Evolutionary conservation across 1,140 invertebrate genomes (phyloP), one percentile per base, ranked within the genome.

Genomic region (Chionoecetes opilio): DNA sequence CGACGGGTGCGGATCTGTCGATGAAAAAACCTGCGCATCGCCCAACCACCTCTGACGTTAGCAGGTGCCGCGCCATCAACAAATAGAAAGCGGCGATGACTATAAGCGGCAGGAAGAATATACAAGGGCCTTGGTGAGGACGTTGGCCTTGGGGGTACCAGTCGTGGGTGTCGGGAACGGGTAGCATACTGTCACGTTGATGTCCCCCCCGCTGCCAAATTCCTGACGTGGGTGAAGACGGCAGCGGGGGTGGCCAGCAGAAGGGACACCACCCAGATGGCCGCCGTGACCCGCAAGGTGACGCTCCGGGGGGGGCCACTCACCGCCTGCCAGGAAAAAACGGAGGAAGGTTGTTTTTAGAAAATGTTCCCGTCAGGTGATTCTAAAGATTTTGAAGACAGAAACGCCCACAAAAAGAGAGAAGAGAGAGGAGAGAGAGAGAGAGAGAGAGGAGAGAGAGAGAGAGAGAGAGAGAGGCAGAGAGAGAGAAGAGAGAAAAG

Each of bases 1-100:
- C 98, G 98, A 46, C 99, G 97, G 0, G 98, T 98, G 96, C 98
- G 98, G 96, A 99, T 98, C 97, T 98, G 97, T 3, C 97, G 96
- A 86, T 96, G 46, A n/a, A n/a, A n/a, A n/a, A n/a, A n/a, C n/a
- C n/a, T n/a, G n/a, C n/a, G 5, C 14, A 96, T 93, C 97, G 86
- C 37, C 93, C 94, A 46, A 95, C 93, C 29, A 95, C 96, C 34
- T 94, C 75, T 0, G 93, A 46, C 26, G 63, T 75, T 0, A 94
- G 85, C 8, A 94, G 86, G n/a, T 88, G 87, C 9, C 93, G 46
- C 8, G 93, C 93, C 93, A 94, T 94, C 9, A 94, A 75, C 6
- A 94, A 53, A n/a, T 94, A 94, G 63, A 94, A 94, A 21, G 93
- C 87, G 11, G 87, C 87, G 9, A 94, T 94, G 87, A 94, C 88